Conservation (phyloP, 2,797 vertebrate genomes). For the Spea hammondii region DNA sequence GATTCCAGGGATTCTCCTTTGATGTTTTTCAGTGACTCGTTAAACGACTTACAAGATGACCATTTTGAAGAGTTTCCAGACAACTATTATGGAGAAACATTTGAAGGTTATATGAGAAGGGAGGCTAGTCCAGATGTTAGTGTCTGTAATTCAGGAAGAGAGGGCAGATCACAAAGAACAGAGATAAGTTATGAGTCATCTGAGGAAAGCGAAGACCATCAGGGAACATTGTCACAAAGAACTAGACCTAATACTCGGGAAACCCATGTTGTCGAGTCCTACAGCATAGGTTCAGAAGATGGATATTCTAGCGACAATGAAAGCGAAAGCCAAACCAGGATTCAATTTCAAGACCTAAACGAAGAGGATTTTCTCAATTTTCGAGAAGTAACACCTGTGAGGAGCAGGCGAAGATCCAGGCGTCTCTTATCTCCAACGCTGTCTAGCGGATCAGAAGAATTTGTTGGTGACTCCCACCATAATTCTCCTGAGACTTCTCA, state of each 20-base stretch:
- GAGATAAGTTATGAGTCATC: constrained; percentile 17
- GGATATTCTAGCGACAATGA: constrained; percentile 1
- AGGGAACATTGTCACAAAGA: constrained; percentile 26
- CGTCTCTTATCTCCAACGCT: not conserved
- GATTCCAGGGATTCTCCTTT: constrained; percentile 27
- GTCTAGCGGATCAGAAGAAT: constrained; percentile 26
- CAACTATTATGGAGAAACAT: constrained; percentile 33
- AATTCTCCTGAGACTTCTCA: not conserved
- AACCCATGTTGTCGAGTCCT: not conserved
- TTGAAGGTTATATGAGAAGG: constrained; percentile 33
- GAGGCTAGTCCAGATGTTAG: constrained; percentile 22
- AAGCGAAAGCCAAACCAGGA: not conserved
- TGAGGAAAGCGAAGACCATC: constrained; percentile 30
- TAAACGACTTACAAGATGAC: constrained; percentile 42
- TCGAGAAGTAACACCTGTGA: constrained; percentile 21
- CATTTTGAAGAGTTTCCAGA: constrained; percentile 1
- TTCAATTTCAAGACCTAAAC: not conserved
- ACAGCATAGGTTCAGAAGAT: not conserved
- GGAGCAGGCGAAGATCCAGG: not conserved
- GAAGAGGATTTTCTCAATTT: not conserved
- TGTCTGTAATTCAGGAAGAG: constrained; percentile 28
- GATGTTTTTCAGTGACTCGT: constrained; percentile 52
- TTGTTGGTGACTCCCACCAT: not conserved
- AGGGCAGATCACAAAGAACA: constrained; percentile 33
- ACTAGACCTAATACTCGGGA: not conserved